Percentiles rank a stretch among this genome's conserved stretches.
phyloP scores from a whole-genome alignment of 37 sponge, comb jelly and placozoan genomes.

The Crambe crambe region DNA sequence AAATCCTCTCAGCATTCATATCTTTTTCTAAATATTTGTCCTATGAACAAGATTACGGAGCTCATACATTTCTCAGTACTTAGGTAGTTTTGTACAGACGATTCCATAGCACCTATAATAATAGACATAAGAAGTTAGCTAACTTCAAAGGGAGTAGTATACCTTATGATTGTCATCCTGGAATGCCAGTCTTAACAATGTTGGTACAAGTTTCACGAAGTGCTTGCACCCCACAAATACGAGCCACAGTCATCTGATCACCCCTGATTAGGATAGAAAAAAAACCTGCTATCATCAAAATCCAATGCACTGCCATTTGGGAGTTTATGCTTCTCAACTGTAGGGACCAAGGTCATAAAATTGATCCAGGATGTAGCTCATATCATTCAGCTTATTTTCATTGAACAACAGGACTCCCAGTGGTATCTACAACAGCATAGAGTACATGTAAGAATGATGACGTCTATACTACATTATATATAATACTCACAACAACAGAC shows the following conservation, averaged over 20 bases:
- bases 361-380: constrained; percentile 30
- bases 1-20: constrained; percentile 50
- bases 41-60: constrained; percentile 24
- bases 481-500: too few relatives aligned
- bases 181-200: constrained; percentile 41
- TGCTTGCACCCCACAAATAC: constrained; percentile 20
- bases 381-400: constrained; percentile 49
- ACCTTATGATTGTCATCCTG: constrained; percentile 15
- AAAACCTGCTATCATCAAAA: constrained; percentile 15
- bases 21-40: constrained; percentile 2
- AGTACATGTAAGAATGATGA: too few relatives aligned
- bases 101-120: constrained; percentile 24
- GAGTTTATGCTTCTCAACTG: background rate
- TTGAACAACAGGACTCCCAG: constrained; percentile 22
- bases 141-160: background rate
- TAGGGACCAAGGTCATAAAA: constrained; percentile 21
- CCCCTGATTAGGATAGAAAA: constrained; percentile 14
- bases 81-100: constrained; percentile 5
- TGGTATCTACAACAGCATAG: constrained; percentile 25
- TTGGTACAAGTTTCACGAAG: constrained; percentile 14
- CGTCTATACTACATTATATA: too few relatives aligned
- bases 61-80: constrained; percentile 31
- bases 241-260: constrained; percentile 36
- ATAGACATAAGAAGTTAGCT: too few relatives aligned
- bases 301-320: constrained; percentile 2